A percentile compares a stretch with the other conserved stretches of the same genome.
phyloP scores from a whole-genome alignment of 2,797 vertebrate species.

The Mormyrus proboscirostris region DNA sequence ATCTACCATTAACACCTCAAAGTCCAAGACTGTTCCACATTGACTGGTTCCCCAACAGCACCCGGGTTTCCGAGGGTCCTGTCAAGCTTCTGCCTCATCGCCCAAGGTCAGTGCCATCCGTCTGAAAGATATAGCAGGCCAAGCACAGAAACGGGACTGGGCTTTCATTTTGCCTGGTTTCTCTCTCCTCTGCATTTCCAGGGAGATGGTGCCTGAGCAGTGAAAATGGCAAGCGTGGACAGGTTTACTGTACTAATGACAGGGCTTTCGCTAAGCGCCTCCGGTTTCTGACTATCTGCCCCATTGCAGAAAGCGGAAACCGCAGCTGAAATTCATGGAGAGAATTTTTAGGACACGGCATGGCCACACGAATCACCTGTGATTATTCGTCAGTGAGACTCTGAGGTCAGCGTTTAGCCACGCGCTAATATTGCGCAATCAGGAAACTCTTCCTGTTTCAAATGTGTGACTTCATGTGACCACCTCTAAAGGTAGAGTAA shows the following conservation, averaged over 20 bases:
- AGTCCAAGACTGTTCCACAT: background rate
- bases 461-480: background rate
- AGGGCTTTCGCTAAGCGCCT: background rate
- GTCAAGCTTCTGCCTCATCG: background rate
- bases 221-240: background rate
- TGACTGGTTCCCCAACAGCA: background rate
- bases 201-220: background rate
- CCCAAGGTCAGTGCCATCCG: background rate
- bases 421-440: background rate
- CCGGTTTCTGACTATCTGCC: background rate
- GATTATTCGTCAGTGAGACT: background rate
- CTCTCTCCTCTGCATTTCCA: background rate
- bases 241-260: background rate
- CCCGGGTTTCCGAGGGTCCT: background rate
- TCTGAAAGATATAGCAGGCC: background rate
- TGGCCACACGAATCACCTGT: background rate
- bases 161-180: background rate
- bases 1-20: background rate
- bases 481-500: background rate
- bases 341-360: background rate
- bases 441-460: background rate
- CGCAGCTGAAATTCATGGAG: background rate
- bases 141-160: background rate
- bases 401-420: background rate
- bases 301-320: background rate